phyloP scores from a whole-genome alignment of 2,888 invertebrate species.

The Brachypterus glaber region DNA sequence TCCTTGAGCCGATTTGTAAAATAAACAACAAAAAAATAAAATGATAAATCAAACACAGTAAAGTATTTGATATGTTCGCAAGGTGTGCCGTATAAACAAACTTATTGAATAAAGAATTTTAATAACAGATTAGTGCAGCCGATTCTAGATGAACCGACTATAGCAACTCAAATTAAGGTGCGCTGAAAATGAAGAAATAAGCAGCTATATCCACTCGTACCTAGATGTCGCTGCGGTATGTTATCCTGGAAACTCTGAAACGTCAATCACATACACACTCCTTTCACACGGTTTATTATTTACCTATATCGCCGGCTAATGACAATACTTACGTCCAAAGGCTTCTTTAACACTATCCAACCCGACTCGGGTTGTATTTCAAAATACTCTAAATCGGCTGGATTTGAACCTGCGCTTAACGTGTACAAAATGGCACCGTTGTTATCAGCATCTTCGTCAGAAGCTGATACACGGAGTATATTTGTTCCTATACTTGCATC shows the following conservation, averaged over 20 bases:
- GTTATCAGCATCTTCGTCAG: constrained; percentile 93
- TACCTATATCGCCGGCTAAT: background rate
- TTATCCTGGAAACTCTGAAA: constrained; percentile 19
- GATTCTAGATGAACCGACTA: constrained; percentile 25
- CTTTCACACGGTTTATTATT: constrained; percentile 5
- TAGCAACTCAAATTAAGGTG: constrained; percentile 43
- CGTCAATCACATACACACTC: constrained; percentile 15
- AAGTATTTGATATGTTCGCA: constrained; percentile 33
- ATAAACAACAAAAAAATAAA: constrained; percentile 17
- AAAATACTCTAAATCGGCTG: constrained; percentile 88
- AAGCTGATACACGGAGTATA: constrained; percentile 88
- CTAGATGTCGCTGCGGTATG: constrained; percentile 25
- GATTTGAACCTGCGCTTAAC: constrained; percentile 79
- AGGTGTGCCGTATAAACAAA: constrained; percentile 57
- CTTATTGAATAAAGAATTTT: constrained; percentile 42
- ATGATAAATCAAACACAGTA: constrained; percentile 23
- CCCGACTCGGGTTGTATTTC: constrained; percentile 95
- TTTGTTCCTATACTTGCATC: constrained; percentile 93
- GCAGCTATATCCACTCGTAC: constrained; percentile 44
- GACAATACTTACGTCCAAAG: constrained; percentile 83
- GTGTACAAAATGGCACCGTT: constrained; percentile 93
- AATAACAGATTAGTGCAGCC: constrained; percentile 39
- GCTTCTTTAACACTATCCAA: constrained; percentile 92
- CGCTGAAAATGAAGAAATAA: constrained; percentile 61
- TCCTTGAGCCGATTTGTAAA: constrained; percentile 10